Conservation (phyloP, 2,797 vertebrate species). For the Falco naumanni region DNA sequence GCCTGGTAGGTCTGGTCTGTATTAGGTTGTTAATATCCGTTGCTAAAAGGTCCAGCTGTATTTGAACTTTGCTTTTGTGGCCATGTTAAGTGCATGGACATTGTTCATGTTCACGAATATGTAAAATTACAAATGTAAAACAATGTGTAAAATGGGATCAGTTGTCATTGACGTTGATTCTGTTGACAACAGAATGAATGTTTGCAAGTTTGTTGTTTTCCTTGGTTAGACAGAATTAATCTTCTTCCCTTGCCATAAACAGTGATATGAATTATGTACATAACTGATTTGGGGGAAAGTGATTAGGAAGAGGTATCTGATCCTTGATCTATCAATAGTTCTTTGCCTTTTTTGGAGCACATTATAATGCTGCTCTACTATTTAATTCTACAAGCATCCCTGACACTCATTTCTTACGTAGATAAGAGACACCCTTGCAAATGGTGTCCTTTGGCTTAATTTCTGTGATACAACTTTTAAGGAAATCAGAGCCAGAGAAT, state of each 20-base stretch:
- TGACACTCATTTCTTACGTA: neutral
- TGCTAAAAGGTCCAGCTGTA: neutral
- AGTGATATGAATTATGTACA: neutral
- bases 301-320: neutral
- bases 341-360: neutral
- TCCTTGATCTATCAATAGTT: neutral
- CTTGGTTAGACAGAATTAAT: neutral
- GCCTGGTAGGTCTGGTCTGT: neutral
- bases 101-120: neutral
- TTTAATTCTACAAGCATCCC: neutral
- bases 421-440: neutral
- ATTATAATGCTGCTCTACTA: neutral
- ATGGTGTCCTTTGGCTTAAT: neutral
- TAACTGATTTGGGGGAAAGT: neutral
- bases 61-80: neutral
- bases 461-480: neutral
- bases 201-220: neutral
- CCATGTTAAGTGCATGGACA: too few species aligned
- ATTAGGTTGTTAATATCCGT: neutral
- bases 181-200: neutral
- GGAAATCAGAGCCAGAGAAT: neutral
- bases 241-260: neutral
- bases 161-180: neutral
- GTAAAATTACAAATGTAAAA: neutral
- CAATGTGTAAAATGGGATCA: neutral